Evolutionary conservation across 2,888 invertebrate genomes (phyloP).

Genomic region (Eupithecia centaureata): DNA sequence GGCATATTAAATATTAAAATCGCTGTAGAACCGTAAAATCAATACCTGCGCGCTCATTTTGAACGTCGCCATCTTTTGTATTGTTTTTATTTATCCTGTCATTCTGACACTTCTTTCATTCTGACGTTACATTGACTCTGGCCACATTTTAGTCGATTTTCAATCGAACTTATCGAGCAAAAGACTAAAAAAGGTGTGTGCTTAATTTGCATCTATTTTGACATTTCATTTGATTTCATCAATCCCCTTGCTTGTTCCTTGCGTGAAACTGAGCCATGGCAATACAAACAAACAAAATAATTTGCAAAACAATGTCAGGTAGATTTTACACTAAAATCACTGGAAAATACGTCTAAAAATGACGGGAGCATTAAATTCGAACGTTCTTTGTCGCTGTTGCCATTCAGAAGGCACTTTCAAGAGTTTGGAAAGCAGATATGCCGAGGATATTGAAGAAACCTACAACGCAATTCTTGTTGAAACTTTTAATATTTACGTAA

Average conservation of each 20-base stretch:
- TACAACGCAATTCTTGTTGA: constrained; percentile 60
- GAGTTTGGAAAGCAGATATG: constrained; percentile 51
- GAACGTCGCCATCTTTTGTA: constrained; percentile 13
- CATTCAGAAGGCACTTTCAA: constrained; percentile 62
- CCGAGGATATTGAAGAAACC: constrained; percentile 53
- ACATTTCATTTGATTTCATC: too few relatives aligned
- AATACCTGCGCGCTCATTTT: constrained; percentile 17
- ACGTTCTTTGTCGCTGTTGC: constrained; percentile 70
- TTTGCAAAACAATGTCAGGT: neutral
- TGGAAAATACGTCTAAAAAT: constrained; percentile 48
- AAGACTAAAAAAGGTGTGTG: too few relatives aligned
- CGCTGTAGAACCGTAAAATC: constrained; percentile 20
- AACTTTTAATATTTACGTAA: constrained; percentile 63
- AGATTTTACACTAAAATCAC: neutral
- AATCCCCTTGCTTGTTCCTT: too few relatives aligned
- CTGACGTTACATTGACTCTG: neutral
- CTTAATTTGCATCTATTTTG: too few relatives aligned
- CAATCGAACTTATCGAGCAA: neutral
- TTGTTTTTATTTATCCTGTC: neutral
- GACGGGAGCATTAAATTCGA: constrained; percentile 53
- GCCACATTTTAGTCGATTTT: constrained; percentile 11
- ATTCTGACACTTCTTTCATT: neutral
- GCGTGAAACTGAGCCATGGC: too few relatives aligned
- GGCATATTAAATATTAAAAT: constrained; percentile 62
- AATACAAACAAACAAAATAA: neutral